Conservation (phyloP, 1,140 invertebrate species). For the Mactra quadrangularis region DNA sequence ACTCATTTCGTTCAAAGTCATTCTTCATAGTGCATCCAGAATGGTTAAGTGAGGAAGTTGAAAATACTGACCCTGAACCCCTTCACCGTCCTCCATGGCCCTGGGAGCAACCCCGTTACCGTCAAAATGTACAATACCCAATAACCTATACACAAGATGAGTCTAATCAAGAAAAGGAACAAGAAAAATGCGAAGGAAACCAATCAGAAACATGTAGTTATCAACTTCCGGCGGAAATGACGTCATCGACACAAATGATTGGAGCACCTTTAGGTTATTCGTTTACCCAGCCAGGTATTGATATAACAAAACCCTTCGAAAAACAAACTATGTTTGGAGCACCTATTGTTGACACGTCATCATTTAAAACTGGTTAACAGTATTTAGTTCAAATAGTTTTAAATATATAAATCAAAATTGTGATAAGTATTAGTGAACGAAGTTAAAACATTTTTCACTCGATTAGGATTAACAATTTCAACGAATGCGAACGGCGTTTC, state of each 20-base stretch:
- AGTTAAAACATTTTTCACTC: too few relatives aligned
- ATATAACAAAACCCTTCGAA: conserved; percentile 39
- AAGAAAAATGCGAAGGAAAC: conserved; percentile 1
- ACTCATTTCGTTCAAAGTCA: conserved; percentile 64
- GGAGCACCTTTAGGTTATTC: conserved; percentile 34
- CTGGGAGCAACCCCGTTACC: conserved; percentile 73
- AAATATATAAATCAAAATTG: too few relatives aligned
- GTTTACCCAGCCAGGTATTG: conserved; percentile 50
- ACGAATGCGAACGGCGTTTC: too few relatives aligned
- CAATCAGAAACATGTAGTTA: not conserved
- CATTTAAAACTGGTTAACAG: conserved; percentile 38
- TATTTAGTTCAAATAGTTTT: too few relatives aligned
- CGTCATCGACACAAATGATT: not conserved
- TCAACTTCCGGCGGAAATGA: not conserved
- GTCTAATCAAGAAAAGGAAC: conserved; percentile 10
- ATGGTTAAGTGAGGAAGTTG: conserved; percentile 64
- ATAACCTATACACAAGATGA: conserved; percentile 40
- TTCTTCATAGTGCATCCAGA: conserved; percentile 70
- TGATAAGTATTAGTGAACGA: too few relatives aligned
- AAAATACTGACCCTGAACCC: conserved; percentile 61
- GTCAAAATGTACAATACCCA: conserved; percentile 63
- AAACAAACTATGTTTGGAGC: conserved; percentile 53
- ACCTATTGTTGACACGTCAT: conserved; percentile 49
- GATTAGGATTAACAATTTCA: too few relatives aligned
- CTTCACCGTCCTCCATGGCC: conserved; percentile 70